Evolutionary conservation across 2,113 vertebrate species (phyloP), one percentile per base, ranked within the genome.

Genomic region (Notarius lentiginosus): DNA sequence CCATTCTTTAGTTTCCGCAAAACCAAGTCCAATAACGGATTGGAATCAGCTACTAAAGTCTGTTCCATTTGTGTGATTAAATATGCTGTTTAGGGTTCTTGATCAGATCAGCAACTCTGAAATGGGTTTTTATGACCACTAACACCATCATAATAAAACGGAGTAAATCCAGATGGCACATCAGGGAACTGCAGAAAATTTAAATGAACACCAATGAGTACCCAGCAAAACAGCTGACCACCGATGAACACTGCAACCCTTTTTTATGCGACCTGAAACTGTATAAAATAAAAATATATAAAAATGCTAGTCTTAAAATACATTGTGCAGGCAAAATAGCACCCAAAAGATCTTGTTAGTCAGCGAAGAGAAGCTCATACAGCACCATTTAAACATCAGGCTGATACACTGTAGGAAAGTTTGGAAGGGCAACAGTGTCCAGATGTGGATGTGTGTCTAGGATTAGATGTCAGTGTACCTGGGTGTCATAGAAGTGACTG

Each of bases 401-500:
- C 56, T 15, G 56, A 61, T 47, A 24, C 4, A 47, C 56, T 81
- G 56, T 5, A 22, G 79, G 30, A 24, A 12, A 60, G 79, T 27
- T 11, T 7, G 76, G 15, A 14, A 10, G 0, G 9, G 1, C 68
- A 41, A 41, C 68, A 18, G 84, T 49, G 34, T 84, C 15, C 60
- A 41, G 63, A 20, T 51, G 83, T 27, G 72, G 51, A 34, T 55
- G 73, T 66, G 68, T 77, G 73, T 87, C n/a, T 17, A 24, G 9
- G 47, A 34, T 70, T 70, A 55, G 9, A 65, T 63, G 34, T 49
- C 6, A 30, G 58, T 79, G 66, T 95, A 95, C 94, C 94, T 95
- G 94, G 88, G 88, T 90, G 87, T 86, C 63, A 90, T 90, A 87
- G 92, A 87, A 92, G 92, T 86, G 91, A 92, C 73, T 86, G 94